phyloP scores from a whole-genome alignment of 2,888 invertebrate species.

The Apamea epomidion region DNA sequence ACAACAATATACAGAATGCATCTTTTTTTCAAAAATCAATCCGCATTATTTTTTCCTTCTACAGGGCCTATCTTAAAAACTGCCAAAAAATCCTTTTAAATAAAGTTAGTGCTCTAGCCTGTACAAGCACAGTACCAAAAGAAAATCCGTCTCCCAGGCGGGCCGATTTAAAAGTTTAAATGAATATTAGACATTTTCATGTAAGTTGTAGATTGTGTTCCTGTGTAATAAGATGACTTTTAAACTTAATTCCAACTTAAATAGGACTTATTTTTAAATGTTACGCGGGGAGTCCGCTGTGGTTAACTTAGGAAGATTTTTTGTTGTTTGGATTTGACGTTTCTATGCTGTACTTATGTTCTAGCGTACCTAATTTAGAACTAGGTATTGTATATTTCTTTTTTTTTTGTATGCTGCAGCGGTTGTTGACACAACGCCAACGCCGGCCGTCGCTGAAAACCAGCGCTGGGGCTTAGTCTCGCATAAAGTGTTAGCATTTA shows the following conservation, averaged over 20 bases:
- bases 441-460: too few relatives aligned
- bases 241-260: slow-evolving; percentile 81
- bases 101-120: slow-evolving; percentile 4
- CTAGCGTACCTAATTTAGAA: background rate
- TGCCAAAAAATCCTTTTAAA: background rate
- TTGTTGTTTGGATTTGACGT: background rate
- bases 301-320: slow-evolving; percentile 13
- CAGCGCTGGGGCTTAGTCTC: too few relatives aligned
- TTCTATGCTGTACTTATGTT: too few relatives aligned
- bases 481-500: too few relatives aligned
- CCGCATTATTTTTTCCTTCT: too few relatives aligned
- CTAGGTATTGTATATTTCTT: too few relatives aligned
- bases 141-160: slow-evolving; percentile 70
- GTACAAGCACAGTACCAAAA: slow-evolving; percentile 47
- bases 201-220: slow-evolving; percentile 84
- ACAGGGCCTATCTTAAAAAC: too few relatives aligned
- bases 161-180: slow-evolving; percentile 78
- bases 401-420: too few relatives aligned
- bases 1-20: too few relatives aligned
- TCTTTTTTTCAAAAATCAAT: too few relatives aligned
- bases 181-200: slow-evolving; percentile 82
- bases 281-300: background rate
- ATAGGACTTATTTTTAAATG: slow-evolving; percentile 78
- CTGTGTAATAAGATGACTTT: slow-evolving; percentile 84
- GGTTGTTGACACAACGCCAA: too few relatives aligned